phyloP scores from a whole-genome alignment of 2,797 vertebrate genomes.

The Tokudaia muenninki region DNA sequence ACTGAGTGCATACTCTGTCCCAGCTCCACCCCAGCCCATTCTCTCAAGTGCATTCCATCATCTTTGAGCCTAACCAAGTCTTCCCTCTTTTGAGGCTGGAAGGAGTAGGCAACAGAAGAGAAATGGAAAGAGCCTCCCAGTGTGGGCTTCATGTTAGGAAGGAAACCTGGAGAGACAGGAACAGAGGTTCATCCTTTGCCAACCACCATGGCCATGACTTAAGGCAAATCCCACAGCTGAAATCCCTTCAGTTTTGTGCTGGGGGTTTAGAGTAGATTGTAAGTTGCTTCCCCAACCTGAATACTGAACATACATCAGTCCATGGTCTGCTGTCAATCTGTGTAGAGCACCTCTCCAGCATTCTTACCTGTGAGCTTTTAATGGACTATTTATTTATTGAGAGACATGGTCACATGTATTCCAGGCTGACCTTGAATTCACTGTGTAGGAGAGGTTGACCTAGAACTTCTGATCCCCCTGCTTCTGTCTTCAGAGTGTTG shows the following conservation, averaged over 20 bases:
- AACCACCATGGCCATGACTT: not conserved
- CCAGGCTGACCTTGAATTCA: not conserved
- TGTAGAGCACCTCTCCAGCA: not conserved
- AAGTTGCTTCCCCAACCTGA: not conserved
- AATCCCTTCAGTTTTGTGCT: not conserved
- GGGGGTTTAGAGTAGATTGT: not conserved
- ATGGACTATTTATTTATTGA: not conserved
- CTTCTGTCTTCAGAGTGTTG: not conserved
- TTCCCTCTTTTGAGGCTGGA: not conserved
- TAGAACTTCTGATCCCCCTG: no score
- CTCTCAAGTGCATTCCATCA: not conserved
- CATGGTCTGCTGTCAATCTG: not conserved
- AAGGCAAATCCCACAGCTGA: not conserved
- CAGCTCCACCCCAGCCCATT: not conserved
- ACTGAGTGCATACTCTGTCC: not conserved
- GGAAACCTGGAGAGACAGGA: not conserved
- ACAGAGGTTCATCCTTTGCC: not conserved
- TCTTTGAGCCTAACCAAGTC: not conserved
- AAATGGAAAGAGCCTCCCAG: not conserved
- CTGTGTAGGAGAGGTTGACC: not conserved
- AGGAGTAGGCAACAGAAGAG: not conserved
- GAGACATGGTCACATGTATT: not conserved
- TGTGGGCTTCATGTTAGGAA: not conserved
- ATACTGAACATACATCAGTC: not conserved
- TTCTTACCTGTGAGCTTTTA: not conserved